Evolutionary conservation across 2,113 vertebrate genomes (phyloP).

Genomic region (Vulpes lagopus): DNA sequence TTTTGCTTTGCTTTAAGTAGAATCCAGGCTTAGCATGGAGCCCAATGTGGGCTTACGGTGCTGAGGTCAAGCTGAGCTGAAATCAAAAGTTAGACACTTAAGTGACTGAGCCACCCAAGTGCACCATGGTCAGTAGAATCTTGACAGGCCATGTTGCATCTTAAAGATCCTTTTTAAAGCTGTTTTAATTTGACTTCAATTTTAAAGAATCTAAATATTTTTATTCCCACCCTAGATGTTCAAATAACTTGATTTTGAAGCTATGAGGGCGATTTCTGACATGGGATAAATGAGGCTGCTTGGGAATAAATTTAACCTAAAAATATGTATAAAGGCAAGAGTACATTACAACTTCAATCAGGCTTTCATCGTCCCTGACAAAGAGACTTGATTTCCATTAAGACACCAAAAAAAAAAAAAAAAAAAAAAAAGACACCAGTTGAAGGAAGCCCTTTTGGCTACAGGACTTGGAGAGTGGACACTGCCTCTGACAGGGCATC

Average conservation of each 20-base stretch:
- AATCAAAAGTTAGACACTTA: too few species aligned
- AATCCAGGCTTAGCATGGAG: too few species aligned
- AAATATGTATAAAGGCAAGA: neutral
- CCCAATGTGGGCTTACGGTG: fast-evolving
- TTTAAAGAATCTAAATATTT: neutral
- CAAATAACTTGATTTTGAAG: neutral
- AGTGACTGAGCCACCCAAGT: too few species aligned
- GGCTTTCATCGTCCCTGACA: neutral
- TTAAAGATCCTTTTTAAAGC: neutral
- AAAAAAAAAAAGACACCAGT: neutral
- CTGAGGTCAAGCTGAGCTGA: too few species aligned
- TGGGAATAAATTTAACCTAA: neutral
- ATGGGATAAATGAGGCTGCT: neutral
- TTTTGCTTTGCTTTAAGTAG: too few species aligned
- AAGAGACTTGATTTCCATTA: neutral
- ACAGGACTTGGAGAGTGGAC: neutral
- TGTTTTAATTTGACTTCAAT: neutral
- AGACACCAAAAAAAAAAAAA: neutral
- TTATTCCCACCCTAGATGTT: neutral
- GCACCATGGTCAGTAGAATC: neutral
- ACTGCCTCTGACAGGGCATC: neutral
- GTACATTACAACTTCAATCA: neutral
- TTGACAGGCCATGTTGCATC: neutral
- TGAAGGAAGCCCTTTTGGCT: neutral
- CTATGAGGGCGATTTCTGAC: neutral